These are phyloP conservation scores for Phalacrocorax carbo DNA, from an alignment of 2,113 vertebrate species.

Conservation along the genomic window DNA sequence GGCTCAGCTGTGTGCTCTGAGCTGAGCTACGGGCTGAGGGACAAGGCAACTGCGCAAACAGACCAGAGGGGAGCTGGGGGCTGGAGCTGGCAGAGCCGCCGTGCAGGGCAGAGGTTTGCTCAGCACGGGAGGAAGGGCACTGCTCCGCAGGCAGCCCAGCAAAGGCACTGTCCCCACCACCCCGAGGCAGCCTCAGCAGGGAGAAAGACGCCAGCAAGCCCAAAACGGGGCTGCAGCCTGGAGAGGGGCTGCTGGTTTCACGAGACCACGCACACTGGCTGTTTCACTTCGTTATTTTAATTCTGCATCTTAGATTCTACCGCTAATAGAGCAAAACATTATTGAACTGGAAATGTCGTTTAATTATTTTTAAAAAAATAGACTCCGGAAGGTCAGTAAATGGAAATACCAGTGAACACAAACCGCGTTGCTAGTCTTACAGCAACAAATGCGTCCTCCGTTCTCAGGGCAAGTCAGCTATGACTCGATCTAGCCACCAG, in stretches of 20 bases:
- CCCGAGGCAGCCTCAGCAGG: fast-evolving
- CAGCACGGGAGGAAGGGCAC: background rate
- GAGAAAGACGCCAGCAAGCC: background rate
- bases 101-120: background rate
- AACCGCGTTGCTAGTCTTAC: fast-evolving
- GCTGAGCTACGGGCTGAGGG: background rate
- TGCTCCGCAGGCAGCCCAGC: background rate
- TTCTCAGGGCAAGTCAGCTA: conserved; percentile 17
- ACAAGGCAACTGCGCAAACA: background rate
- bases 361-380: background rate
- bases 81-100: background rate
- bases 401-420: background rate
- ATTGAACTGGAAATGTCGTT: background rate
- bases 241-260: background rate
- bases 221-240: fast-evolving
- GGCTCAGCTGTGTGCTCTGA: background rate
- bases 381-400: background rate
- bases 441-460: background rate
- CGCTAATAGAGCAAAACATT: background rate
- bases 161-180: background rate
- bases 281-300: background rate
- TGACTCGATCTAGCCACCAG: background rate
- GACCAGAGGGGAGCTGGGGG: background rate
- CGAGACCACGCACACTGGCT: fast-evolving
- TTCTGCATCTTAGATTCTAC: background rate